Base-by-base conservation (phyloP, 92 coral and sea anemone genomes). In the Chrysogorgia sp. region DNA sequence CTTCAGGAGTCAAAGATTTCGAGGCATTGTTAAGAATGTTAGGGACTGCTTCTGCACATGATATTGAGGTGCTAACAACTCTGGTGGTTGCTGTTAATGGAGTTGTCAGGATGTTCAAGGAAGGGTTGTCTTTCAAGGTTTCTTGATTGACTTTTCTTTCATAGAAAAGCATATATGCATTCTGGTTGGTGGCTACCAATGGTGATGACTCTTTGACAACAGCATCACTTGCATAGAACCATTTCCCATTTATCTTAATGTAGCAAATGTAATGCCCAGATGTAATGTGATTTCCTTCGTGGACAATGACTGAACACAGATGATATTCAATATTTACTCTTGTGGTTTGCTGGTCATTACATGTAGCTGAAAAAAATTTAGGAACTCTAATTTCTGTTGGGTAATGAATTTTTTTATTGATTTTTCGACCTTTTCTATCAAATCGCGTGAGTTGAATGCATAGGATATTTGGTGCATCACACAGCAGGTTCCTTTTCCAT, bases 261-360 rank as follows among this genome's bases (percentile, higher is more conserved):
- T 79, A 85, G 49, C 81, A 85, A 79, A 85, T 72, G 63, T 79
- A 85, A 70, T 84, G 88, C 37, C 88, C 88, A 47, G 84, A 77
- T 24, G 79, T 41, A n/a, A 77, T 62, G 10, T 67, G 25, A 41
- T 65, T 41, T 21, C 78, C 72, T 63, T n/a, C n/a, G n/a, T 83
- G 87, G 37, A 77, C 83, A 40, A 83, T 62, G 41, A 83, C 74
- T 20, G 87, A 49, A 21, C 34, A 75, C 55, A 77, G 83, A 31
- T 63, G 40, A 70, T 83, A 83, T 31, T 37, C 43, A 37, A 37
- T 37, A 37, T 37, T 37, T 37, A 67, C 63, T 23, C 24, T 67
- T 30, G 80, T 41, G 41, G 9, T 37, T 37, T 37, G 43, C 43
- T 37, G 43, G 43, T 37, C 43, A 37, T 37, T 37, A 37, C 43